Base-by-base conservation (phyloP, 2,113 vertebrate genomes). In the Semicossyphus pulcher region DNA sequence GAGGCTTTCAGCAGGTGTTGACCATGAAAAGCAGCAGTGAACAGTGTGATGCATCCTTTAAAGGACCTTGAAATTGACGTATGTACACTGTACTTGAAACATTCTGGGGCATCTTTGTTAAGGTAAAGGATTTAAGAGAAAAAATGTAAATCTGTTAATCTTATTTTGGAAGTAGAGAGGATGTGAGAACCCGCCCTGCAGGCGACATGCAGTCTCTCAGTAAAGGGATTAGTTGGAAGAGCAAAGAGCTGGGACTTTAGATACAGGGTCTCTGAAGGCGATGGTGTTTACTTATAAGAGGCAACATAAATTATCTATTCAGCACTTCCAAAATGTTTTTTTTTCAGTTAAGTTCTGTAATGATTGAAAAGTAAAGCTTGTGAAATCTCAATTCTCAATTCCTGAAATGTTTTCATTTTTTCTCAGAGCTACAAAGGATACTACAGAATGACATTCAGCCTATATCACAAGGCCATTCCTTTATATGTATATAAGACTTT, bases 141-240 rank as follows among this genome's bases (percentile, higher is more conserved):
- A n/a, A 7, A 37, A 23, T n/a, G 32, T 60, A n/a, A 26, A 31
- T 44, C 25, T n/a, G 12, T 18, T 34, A 3, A 29, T 49, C 32
- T 32, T 15, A 8, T 53, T 71, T 41, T 63, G 16, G 6, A 20
- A 25, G 36, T 20, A 18, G 4, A 52, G 36, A 63, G 4, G 11
- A 28, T 63, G 45, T 25, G 5, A 68, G 57, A 48, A 58, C 21
- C 44, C 21, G 7, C 34, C 59, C 3, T 39, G 34, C 65, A 72
- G 52, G 41, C 9, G 16, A 61, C 64, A 77, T 21, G 60, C 42
- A 60, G 14, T 51, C 9, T 31, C 14, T 36, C 56, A 42, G 21
- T 41, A 60, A 66, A 42, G 5, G 42, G 57, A 78, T 72, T 59
- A 60, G 42, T n/a, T 32, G 11, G 3, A 44, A n/a, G 36, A 7